A percentile compares a stretch with the other conserved stretches of the same genome.
phyloP scores from a whole-genome alignment of 2,888 invertebrate genomes.

The Embidobia sp. region DNA sequence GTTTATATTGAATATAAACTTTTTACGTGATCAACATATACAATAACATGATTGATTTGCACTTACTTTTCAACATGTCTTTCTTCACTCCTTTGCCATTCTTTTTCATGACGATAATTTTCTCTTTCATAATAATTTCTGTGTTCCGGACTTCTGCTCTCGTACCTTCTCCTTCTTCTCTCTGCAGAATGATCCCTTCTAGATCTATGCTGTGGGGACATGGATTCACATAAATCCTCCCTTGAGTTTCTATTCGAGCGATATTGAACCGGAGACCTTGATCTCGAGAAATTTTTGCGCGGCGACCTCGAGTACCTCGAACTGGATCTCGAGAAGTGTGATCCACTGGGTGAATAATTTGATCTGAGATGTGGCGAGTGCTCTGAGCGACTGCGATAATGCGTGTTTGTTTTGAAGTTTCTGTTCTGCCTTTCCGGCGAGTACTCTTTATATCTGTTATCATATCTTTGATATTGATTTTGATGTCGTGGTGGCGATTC shows the following conservation, averaged over 20 bases:
- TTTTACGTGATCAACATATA: too few relatives aligned
- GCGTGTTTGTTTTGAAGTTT: constrained; percentile 3
- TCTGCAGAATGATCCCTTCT: constrained; percentile 9
- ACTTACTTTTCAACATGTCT: constrained; percentile 18
- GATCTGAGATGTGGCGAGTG: background rate
- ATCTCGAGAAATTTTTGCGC: constrained; percentile 8
- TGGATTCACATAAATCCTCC: constrained; percentile 5
- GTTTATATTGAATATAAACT: too few relatives aligned
- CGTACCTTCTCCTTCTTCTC: constrained; percentile 19
- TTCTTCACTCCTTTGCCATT: constrained; percentile 16
- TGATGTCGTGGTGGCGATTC: background rate
- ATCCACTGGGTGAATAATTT: background rate
- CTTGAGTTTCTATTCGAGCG: background rate
- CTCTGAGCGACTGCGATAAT: constrained; percentile 8
- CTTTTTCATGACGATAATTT: constrained; percentile 5
- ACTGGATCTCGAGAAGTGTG: constrained; percentile 26
- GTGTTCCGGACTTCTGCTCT: constrained; percentile 5
- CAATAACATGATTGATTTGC: too few relatives aligned
- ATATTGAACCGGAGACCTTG: constrained; percentile 13
- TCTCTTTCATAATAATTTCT: constrained; percentile 11
- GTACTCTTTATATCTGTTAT: background rate
- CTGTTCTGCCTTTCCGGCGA: constrained; percentile 1
- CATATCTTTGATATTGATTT: background rate
- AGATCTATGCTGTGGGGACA: constrained; percentile 14
- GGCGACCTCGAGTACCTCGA: constrained; percentile 25